These are phyloP conservation scores for Strigamia transsilvanica DNA, from an alignment of 2,888 invertebrate species.

Conservation along the genomic window DNA sequence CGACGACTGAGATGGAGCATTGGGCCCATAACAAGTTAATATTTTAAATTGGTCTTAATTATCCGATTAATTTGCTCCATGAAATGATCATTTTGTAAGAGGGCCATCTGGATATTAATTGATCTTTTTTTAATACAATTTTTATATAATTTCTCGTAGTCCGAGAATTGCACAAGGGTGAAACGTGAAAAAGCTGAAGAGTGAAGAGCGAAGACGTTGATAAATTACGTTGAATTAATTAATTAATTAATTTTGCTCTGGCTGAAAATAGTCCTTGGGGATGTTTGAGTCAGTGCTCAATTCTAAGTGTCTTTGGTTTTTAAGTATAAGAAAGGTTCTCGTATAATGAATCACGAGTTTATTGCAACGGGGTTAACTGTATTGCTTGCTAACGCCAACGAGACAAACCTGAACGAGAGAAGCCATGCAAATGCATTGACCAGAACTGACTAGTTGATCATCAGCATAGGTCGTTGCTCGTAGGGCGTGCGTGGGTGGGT, in stretches of 20 bases:
- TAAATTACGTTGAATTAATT: constrained; percentile 29
- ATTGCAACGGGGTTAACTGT: constrained; percentile 31
- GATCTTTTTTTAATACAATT: no score
- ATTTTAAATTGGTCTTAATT: constrained; percentile 5
- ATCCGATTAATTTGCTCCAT: not conserved
- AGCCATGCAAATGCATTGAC: constrained; percentile 32
- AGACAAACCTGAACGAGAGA: constrained; percentile 36
- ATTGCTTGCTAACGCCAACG: constrained; percentile 32
- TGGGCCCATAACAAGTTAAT: constrained; percentile 28
- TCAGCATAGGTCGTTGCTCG: constrained; percentile 27
- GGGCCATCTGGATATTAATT: not conserved
- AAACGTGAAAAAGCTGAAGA: not conserved
- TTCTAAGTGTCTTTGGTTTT: not conserved
- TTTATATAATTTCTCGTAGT: not conserved
- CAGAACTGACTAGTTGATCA: constrained; percentile 4
- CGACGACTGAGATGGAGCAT: not conserved
- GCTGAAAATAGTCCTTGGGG: constrained; percentile 12
- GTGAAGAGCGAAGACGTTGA: constrained; percentile 2
- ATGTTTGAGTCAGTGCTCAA: constrained; percentile 5
- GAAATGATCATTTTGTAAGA: not conserved
- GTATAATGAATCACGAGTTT: constrained; percentile 14
- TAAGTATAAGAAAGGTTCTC: not conserved
- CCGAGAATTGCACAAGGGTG: not conserved
- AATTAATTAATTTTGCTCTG: constrained; percentile 11
- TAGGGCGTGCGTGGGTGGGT: constrained; percentile 27